A percentile compares a stretch with the other conserved stretches of the same genome.
phyloP scores from a whole-genome alignment of 2,797 vertebrate genomes.

The Miichthys miiuy region DNA sequence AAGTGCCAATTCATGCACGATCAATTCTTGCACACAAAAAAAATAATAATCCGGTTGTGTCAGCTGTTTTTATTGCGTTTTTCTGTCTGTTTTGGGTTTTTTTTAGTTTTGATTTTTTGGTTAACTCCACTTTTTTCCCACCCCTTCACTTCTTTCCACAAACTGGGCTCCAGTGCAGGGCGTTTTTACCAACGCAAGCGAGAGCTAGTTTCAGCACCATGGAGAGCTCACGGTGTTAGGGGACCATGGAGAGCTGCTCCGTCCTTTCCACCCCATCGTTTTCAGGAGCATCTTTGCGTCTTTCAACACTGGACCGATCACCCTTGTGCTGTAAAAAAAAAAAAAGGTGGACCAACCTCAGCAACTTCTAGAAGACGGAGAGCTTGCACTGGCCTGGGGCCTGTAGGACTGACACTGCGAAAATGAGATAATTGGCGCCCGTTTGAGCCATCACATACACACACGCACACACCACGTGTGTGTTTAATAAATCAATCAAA shows the following conservation, averaged over 20 bases:
- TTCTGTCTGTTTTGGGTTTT: background rate
- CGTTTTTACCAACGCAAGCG: constrained; percentile 75
- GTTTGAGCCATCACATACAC: background rate
- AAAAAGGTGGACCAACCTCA: constrained; percentile 17
- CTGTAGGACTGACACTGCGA: constrained; percentile 11
- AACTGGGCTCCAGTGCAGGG: constrained; percentile 74
- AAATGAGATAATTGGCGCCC: constrained; percentile 25
- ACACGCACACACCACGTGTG: no score
- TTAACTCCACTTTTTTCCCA: constrained; percentile 18
- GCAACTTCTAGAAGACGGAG: constrained; percentile 11
- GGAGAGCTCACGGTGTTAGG: constrained; percentile 64
- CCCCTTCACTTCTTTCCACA: constrained; percentile 26
- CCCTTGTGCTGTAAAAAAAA: constrained; percentile 4
- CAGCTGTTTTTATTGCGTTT: background rate
- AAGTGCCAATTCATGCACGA: constrained; percentile 78
- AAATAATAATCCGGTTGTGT: background rate
- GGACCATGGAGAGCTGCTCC: constrained; percentile 74
- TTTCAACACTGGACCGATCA: background rate
- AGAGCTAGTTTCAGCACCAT: constrained; percentile 73
- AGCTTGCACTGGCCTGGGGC: constrained; percentile 18
- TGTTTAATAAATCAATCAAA: constrained; percentile 1
- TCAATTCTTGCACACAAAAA: constrained; percentile 28
- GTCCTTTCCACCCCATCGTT: background rate
- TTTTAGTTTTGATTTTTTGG: background rate
- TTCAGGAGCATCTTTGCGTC: constrained; percentile 1